Base-by-base conservation (phyloP, 2,797 vertebrate species). In the Bufotes viridis region DNA sequence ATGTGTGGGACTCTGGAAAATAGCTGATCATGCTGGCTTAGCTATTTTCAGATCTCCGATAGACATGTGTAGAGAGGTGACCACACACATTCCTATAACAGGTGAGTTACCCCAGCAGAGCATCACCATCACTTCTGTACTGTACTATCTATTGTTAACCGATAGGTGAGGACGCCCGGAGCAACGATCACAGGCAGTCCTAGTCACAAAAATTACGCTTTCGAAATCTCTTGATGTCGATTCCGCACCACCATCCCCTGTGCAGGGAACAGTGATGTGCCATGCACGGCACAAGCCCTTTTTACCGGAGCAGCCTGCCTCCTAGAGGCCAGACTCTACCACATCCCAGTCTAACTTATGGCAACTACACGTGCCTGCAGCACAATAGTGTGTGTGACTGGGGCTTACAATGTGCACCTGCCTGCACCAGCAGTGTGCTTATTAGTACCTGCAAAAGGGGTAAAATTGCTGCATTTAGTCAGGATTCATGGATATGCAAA, bases 181-280 rank as follows among this genome's bases (percentile, higher is more conserved):
- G 8, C 0, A 0, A 0, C 0, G 96, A 89, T 96, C 96, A 97
- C 93, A 34, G 24, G 93, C 98, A 85, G 0, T 93, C 95, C 96
- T 9, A 0, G 0, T 0, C 0, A 0, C 81, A 97, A 98, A 98
- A 98, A 99, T 98, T 98, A 67, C 97, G 97, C 97, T 98, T 96
- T 97, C 97, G 97, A 98, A 98, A 99, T 99, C 97, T 98, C 96
- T 98, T 99, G 97, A 98, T 99, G 87, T 95, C 96, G 97, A 99
- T 99, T 99, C 97, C 96, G 96, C 97, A 96, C 15, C 0, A 7
- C 57, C 63, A 0, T n/a, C 78, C 90, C 90, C 91, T 57, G 3
- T 0, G 0, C 0, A 91, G 81, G 90, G 90, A 57, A 89, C 61
- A 89, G 65, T 89, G 92, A 81, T 96, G 96, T 98, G 94, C 94